Conservation (phyloP, 2,113 vertebrate species). For the Rhea americana region DNA sequence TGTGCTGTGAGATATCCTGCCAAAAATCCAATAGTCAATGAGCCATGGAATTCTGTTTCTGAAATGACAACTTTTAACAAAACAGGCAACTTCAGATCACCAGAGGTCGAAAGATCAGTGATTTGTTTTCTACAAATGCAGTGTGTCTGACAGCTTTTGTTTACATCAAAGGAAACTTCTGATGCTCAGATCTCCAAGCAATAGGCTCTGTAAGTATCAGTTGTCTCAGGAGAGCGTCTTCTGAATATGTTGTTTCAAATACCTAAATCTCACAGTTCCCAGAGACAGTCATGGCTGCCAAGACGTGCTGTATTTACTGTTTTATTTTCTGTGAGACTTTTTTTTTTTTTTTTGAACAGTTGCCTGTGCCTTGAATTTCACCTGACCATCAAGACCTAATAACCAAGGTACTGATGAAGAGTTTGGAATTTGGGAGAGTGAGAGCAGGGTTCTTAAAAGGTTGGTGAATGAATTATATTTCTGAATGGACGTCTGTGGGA, state of each 20-base stretch:
- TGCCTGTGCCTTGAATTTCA: not conserved
- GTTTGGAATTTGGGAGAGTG: not conserved
- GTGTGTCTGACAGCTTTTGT: not conserved
- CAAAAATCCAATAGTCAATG: not conserved
- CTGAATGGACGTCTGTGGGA: not conserved
- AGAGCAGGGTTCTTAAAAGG: not conserved
- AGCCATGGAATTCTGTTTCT: not conserved
- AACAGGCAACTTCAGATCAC: not conserved
- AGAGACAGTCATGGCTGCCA: not conserved
- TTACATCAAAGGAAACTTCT: constrained; percentile 20
- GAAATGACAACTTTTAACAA: not conserved
- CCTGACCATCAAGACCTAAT: not conserved
- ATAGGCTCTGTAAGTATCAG: not conserved
- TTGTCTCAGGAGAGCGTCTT: not conserved
- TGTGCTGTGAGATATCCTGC: not conserved
- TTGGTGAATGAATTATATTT: not conserved
- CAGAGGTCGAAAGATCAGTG: not conserved
- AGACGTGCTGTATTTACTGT: constrained; percentile 2
- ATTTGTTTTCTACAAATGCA: not conserved
- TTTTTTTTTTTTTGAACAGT: not conserved
- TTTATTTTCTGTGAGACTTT: not conserved
- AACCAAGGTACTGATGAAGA: not conserved
- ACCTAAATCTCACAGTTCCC: not conserved
- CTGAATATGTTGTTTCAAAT: not conserved
- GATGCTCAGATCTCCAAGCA: not conserved